Conservation (phyloP, 2,888 invertebrate genomes). For the Catocala fraxini region DNA sequence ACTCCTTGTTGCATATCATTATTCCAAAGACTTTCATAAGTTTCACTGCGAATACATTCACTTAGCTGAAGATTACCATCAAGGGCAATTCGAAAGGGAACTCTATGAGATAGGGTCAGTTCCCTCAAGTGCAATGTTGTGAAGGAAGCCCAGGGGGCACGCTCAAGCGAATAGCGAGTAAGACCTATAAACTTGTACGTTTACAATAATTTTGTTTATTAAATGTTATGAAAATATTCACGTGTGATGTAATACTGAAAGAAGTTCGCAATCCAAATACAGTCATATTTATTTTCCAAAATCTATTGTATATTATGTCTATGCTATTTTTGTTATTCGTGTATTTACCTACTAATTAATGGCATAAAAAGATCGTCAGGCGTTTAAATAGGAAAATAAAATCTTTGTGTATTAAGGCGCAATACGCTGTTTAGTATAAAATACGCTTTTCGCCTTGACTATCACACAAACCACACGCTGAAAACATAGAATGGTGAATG, state of each 20-base stretch:
- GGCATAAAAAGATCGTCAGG: no score
- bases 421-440: not conserved
- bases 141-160: slow-evolving; percentile 25
- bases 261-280: no score
- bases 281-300: no score
- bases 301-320: no score
- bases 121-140: slow-evolving; percentile 61
- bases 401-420: no score
- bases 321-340: no score
- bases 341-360: no score
- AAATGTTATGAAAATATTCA: no score
- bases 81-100: slow-evolving; percentile 76
- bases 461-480: slow-evolving; percentile 40
- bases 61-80: slow-evolving; percentile 78
- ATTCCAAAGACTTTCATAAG: slow-evolving; percentile 70
- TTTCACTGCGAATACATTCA: slow-evolving; percentile 76
- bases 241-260: no score
- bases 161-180: slow-evolving; percentile 39
- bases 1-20: slow-evolving; percentile 57
- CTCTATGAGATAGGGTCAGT: slow-evolving; percentile 74
- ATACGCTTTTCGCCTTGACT: slow-evolving; percentile 33
- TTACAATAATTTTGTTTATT: no score
- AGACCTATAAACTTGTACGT: no score
- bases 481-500: slow-evolving; percentile 62
- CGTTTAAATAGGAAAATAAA: no score